These are phyloP conservation scores for Apis cerana DNA, from an alignment of 1,140 invertebrate species.

Conservation along the genomic window DNA sequence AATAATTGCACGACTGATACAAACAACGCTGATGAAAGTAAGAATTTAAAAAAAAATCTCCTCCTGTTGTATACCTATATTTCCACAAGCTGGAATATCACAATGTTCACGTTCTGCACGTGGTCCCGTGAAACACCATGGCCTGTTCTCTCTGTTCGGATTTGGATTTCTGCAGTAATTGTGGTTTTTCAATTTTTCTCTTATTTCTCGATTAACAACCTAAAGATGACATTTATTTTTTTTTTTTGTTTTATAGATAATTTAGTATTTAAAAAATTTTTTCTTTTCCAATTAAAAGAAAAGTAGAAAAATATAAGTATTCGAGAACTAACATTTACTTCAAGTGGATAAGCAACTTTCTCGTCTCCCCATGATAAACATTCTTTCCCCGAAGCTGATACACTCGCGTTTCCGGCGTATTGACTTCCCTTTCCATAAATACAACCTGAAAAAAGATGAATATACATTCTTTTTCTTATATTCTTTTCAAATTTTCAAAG, in stretches of 20 bases:
- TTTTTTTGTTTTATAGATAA: background rate
- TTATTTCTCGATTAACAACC: constrained; percentile 67
- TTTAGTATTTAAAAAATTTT: background rate
- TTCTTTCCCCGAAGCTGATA: constrained; percentile 77
- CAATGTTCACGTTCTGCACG: constrained; percentile 80
- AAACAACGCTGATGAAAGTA: background rate
- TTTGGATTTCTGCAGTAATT: constrained; percentile 84
- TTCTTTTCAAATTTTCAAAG: background rate
- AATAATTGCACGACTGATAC: background rate
- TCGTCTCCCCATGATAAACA: constrained; percentile 81
- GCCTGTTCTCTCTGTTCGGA: constrained; percentile 78
- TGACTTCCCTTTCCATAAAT: constrained; percentile 80
- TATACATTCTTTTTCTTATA: background rate
- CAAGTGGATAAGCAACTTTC: constrained; percentile 73
- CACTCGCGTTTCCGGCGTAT: constrained; percentile 81
- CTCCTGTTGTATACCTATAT: constrained; percentile 15
- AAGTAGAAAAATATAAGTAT: background rate
- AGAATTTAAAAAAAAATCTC: background rate
- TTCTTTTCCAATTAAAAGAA: background rate
- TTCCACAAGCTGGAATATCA: constrained; percentile 81
- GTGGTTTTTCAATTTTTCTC: constrained; percentile 76
- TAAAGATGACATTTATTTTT: constrained; percentile 28
- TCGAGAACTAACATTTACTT: constrained; percentile 67
- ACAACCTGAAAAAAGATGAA: constrained; percentile 75
- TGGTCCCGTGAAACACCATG: constrained; percentile 82